Conservation (phyloP, 2,797 vertebrate species). For the Pangasius sanitwongsei region DNA sequence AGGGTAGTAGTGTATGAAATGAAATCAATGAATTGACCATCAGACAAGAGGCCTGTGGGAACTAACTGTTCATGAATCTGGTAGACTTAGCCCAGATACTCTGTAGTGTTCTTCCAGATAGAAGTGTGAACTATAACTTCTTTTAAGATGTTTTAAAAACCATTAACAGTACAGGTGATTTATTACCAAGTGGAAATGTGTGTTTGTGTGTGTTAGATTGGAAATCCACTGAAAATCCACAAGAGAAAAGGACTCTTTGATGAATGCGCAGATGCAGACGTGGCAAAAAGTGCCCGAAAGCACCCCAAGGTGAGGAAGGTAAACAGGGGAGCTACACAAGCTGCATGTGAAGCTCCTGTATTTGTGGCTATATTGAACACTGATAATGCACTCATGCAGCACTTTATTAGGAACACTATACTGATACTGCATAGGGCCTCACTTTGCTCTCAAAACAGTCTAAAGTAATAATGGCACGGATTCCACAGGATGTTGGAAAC, state of each 20-base stretch:
- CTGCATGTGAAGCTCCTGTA: background rate
- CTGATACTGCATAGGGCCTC: background rate
- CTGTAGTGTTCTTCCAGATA: background rate
- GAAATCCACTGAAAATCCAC: constrained; percentile 69
- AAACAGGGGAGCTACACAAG: background rate
- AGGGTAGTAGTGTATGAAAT: background rate
- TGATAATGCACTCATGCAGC: background rate
- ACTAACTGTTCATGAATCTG: background rate
- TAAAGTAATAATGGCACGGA: too few relatives aligned
- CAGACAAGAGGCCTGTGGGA: background rate
- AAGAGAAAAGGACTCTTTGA: constrained; percentile 49
- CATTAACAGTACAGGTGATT: background rate
- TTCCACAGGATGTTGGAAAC: too few relatives aligned
- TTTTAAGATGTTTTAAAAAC: background rate
- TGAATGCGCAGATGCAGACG: constrained; percentile 57
- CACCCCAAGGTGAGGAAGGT: background rate
- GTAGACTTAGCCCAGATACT: background rate
- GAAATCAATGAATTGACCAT: background rate
- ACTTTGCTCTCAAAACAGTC: background rate
- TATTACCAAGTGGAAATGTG: background rate
- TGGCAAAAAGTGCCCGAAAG: constrained; percentile 55
- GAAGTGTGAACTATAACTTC: background rate
- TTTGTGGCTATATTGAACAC: background rate
- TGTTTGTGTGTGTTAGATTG: constrained; percentile 61
- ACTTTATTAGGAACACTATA: background rate